A percentile compares a stretch with the other conserved stretches of the same genome.
Evolutionary conservation across 2,888 invertebrate genomes (phyloP).

Genomic region (Dryadula phaetusa): DNA sequence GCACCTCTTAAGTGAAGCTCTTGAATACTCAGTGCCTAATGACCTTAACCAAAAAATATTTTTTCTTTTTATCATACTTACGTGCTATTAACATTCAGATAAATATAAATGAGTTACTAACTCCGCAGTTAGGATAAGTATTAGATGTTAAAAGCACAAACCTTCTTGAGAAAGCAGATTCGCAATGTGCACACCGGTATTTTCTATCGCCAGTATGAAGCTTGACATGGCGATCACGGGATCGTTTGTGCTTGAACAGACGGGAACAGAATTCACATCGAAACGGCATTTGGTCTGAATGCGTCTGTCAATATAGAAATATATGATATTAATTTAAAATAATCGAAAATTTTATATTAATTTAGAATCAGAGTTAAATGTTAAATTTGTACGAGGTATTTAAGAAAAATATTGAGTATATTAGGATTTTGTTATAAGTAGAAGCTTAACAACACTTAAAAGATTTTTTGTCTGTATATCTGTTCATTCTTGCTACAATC

Average conservation of each 20-base stretch:
- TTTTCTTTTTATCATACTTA: slow-evolving; percentile 13
- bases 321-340: slow-evolving; percentile 41
- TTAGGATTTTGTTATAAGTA: no score
- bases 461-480: no score
- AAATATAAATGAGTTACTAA: slow-evolving; percentile 8
- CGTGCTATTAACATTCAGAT: slow-evolving; percentile 19
- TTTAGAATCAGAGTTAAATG: no score
- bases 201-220: slow-evolving; percentile 96
- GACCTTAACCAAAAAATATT: slow-evolving; percentile 29
- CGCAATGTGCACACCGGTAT: slow-evolving; percentile 95
- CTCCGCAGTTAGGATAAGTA: not conserved
- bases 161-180: slow-evolving; percentile 96
- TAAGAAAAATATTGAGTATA: no score
- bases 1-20: slow-evolving; percentile 61
- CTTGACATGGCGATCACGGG: slow-evolving; percentile 96
- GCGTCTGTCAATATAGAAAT: slow-evolving; percentile 89
- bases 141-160: slow-evolving; percentile 58
- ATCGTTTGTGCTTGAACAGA: slow-evolving; percentile 97
- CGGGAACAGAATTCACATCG: slow-evolving; percentile 96
- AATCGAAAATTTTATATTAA: not conserved
- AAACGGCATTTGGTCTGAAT: slow-evolving; percentile 96
- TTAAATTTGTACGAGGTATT: no score
- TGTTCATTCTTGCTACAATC: no score
- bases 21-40: slow-evolving; percentile 53
- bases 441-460: no score